Base-by-base conservation (phyloP, 2,797 vertebrate genomes). In the Columba guinea region DNA sequence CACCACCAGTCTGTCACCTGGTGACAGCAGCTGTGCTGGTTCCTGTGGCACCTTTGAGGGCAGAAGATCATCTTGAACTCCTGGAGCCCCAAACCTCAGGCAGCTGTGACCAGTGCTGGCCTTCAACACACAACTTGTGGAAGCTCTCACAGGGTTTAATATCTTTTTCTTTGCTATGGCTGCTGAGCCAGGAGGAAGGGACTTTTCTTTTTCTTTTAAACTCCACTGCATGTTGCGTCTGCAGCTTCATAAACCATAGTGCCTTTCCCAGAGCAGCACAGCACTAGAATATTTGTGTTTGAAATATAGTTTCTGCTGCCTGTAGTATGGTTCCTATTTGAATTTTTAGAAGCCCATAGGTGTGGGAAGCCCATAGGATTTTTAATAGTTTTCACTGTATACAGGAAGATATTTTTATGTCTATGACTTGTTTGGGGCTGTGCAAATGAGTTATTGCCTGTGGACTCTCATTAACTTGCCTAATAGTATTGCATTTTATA, bases 161-260 rank as follows among this genome's bases (percentile, higher is more conserved):
- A 3, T 27, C 14, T 15, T 39, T 60, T 27, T 28, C 19, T 86
- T 71, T 49, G 21, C 59, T 51, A 5, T 6, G 11, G 53, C 70
- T 73, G 48, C 59, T 62, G 35, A 65, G 41, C n/a, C 35, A 46
- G 41, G 32, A 76, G 58, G 41, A 37, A 60, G 39, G 28, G 28
- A 35, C 48, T 34, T 10, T 30, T 53, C 37, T 8, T 34, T 46
- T 37, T 46, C 65, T 60, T 28, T 48, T 35, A 69, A 82, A 37
- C 48, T 48, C 26, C 0, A 0, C 44, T 87, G 44, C 28, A 3
- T 18, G 27, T 64, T 30, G 30, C 32, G 35, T 78, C 12, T 59
- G 79, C 55, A 58, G 63, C 53, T 48, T 78, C 52, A 55, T 71
- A 80, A 84, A 52, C 30, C 21, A 13, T 8, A 3, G 39, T 27